A percentile compares a stretch with the other conserved stretches of the same genome.
Conservation (phyloP, 2,797 vertebrate species). For the Babyrousa celebensis region DNA sequence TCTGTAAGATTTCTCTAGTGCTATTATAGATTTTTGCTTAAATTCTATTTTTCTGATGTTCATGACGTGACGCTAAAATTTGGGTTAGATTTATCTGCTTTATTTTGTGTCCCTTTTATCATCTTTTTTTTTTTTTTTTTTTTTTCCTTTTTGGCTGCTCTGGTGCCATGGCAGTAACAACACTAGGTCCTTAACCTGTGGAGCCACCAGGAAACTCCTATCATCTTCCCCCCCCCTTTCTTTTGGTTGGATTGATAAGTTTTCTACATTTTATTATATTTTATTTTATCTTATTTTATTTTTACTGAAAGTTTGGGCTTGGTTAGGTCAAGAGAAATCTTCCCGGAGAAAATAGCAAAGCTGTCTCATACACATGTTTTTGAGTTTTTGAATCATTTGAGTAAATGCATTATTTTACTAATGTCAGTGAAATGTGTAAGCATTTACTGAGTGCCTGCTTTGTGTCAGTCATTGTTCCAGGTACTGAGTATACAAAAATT, state of each 20-base stretch:
- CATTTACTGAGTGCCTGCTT: neutral
- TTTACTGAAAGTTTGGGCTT: neutral
- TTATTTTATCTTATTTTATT: neutral
- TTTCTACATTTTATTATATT: neutral
- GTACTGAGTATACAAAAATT: neutral
- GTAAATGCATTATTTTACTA: constrained; percentile 10
- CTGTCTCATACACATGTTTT: neutral
- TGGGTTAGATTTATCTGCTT: neutral
- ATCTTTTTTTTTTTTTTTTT: neutral
- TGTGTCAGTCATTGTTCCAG: neutral
- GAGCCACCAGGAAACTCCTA: too few relatives aligned
- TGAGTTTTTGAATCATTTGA: neutral
- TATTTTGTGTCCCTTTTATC: neutral
- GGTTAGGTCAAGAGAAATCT: neutral
- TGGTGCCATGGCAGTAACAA: too few relatives aligned
- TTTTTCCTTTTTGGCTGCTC: too few relatives aligned
- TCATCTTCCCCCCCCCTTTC: neutral
- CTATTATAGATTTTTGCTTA: neutral
- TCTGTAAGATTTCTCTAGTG: neutral
- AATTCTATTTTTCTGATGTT: neutral
- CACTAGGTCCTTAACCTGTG: too few relatives aligned
- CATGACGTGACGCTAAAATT: neutral
- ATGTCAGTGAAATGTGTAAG: neutral
- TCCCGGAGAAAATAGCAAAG: neutral
- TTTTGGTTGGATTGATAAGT: neutral